phyloP scores from a whole-genome alignment of 37 sponge, comb jelly and placozoan species.

The Agelas oroides region DNA sequence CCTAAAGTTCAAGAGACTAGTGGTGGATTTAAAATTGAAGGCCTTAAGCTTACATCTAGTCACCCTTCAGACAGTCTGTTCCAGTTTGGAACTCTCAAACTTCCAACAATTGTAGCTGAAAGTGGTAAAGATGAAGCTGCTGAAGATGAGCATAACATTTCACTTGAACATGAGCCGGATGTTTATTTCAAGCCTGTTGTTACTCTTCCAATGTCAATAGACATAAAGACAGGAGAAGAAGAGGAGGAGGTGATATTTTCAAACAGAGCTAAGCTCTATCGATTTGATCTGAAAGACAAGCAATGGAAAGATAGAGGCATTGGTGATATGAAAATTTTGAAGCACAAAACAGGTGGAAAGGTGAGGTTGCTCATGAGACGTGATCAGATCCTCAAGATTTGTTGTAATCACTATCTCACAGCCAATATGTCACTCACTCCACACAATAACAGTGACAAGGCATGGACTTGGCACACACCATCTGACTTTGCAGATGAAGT shows the following conservation, averaged over 20 bases:
- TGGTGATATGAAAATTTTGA: conserved; percentile 89
- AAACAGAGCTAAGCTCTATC: conserved; percentile 83
- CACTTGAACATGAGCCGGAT: conserved; percentile 59
- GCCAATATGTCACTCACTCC: conserved; percentile 74
- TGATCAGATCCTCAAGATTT: conserved; percentile 90
- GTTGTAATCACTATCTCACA: conserved; percentile 92
- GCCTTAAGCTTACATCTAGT: neutral
- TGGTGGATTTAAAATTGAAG: neutral
- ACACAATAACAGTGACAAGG: conserved; percentile 50
- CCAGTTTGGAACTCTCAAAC: no score
- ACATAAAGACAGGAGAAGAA: conserved; percentile 85
- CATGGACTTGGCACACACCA: conserved; percentile 86
- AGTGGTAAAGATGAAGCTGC: neutral
- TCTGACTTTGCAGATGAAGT: conserved; percentile 84
- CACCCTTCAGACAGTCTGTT: neutral
- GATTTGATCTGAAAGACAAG: conserved; percentile 64
- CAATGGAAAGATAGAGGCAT: conserved; percentile 94
- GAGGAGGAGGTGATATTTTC: conserved; percentile 82
- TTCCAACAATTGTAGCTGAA: no score
- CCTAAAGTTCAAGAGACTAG: no score
- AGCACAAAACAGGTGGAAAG: conserved; percentile 60
- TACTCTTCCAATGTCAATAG: conserved; percentile 60
- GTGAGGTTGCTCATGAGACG: conserved; percentile 89
- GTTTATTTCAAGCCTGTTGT: conserved; percentile 80
- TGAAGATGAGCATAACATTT: no score